These are phyloP conservation scores for Tichodroma muraria DNA, from an alignment of 2,113 vertebrate species.

Conservation along the genomic window DNA sequence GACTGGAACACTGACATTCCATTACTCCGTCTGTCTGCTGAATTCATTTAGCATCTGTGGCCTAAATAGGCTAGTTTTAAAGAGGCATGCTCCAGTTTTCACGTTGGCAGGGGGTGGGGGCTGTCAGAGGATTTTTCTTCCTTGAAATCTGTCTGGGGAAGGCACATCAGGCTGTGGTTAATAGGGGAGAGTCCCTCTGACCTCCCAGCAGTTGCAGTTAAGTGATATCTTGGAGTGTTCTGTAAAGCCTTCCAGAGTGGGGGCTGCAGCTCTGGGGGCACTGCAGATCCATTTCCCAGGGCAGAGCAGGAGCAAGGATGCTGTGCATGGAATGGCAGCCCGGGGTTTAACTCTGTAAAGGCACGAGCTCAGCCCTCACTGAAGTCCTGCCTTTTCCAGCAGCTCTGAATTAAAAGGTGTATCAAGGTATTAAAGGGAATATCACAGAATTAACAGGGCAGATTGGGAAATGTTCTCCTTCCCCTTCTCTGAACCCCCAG, in stretches of 20 bases:
- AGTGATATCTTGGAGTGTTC: neutral
- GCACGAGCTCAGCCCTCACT: neutral
- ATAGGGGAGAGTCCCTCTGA: neutral
- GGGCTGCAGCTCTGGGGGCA: neutral
- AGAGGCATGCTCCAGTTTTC: constrained; percentile 58
- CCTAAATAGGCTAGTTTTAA: constrained; percentile 69
- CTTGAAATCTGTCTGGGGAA: neutral
- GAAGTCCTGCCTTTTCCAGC: neutral
- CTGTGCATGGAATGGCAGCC: neutral
- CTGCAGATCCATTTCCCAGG: neutral
- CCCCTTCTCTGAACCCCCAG: neutral
- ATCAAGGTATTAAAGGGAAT: neutral
- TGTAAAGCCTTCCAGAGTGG: neutral
- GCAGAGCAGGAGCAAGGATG: neutral
- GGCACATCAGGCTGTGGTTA: neutral
- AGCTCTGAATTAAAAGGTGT: neutral
- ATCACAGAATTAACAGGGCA: too few relatives aligned
- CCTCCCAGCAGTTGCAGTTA: neutral
- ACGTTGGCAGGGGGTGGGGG: constrained; percentile 11
- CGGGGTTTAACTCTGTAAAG: neutral
- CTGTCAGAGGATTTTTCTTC: constrained; percentile 19
- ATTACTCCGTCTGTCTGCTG: constrained; percentile 72
- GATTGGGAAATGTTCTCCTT: neutral
- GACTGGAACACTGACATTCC: constrained; percentile 73
- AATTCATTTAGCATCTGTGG: constrained; percentile 75